A percentile compares a stretch with the other conserved stretches of the same genome.
Evolutionary conservation across 2,113 vertebrate species (phyloP).

Genomic region (Crypturellus undulatus): DNA sequence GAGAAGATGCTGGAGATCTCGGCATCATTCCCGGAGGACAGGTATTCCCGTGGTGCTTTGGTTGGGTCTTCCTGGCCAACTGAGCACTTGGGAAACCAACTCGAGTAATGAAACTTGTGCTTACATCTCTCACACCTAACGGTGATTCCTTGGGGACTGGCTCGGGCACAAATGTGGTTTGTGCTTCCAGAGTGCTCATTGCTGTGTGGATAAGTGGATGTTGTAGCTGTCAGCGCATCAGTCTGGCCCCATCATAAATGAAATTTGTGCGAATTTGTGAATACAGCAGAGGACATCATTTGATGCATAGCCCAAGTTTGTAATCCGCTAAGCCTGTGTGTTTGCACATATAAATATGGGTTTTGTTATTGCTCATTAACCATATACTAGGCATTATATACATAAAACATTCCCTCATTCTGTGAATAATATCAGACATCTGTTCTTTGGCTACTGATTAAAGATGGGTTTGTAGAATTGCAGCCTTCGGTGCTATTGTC

Average conservation of each 20-base stretch:
- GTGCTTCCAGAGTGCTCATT: background rate
- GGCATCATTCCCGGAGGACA: background rate
- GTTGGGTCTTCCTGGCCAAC: background rate
- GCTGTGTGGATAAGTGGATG: background rate
- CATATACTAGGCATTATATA: background rate
- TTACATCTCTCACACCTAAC: background rate
- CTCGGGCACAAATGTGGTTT: background rate
- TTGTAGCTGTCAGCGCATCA: background rate
- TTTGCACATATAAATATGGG: background rate
- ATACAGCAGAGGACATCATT: background rate
- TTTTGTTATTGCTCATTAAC: background rate
- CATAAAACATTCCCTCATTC: background rate
- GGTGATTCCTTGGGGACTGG: background rate
- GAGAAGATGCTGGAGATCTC: background rate
- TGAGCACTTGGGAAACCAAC: background rate
- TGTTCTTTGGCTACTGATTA: constrained; percentile 67
- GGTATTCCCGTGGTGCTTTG: background rate
- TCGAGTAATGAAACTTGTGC: background rate
- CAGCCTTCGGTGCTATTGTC: constrained; percentile 40
- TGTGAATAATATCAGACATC: constrained; percentile 49
- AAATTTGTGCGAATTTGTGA: background rate
- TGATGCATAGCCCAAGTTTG: background rate
- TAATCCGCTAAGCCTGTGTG: background rate
- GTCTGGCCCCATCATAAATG: background rate
- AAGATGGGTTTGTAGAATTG: constrained; percentile 49